Conservation (phyloP, 2,113 vertebrate species). For the Rhea americana region DNA sequence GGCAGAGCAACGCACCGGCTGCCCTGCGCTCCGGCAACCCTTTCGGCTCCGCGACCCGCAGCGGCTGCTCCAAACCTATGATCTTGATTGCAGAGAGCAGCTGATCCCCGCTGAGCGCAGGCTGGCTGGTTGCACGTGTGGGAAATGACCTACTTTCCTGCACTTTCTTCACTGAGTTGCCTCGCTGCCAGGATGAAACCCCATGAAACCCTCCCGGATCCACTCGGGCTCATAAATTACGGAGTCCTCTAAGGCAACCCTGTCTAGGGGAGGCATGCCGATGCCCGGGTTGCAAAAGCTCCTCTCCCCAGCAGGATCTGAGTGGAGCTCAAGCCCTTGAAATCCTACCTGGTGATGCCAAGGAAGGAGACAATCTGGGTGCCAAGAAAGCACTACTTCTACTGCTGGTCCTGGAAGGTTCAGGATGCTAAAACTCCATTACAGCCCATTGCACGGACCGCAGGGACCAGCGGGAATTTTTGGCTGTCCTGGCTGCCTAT, state of each 20-base stretch:
- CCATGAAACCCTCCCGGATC: neutral
- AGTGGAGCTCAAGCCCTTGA: neutral
- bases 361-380: neutral
- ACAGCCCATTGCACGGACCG: neutral
- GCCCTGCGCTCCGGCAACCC: rapidly evolving
- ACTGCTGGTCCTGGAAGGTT: neutral
- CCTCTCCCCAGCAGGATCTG: neutral
- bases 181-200: neutral
- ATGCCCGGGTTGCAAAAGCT: rapidly evolving
- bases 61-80: neutral
- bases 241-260: neutral
- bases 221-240: rapidly evolving
- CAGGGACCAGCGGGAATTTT: neutral
- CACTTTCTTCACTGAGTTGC: neutral
- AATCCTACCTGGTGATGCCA: neutral
- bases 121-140: neutral
- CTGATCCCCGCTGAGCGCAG: neutral
- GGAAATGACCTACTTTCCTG: constrained; percentile 47
- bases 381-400: neutral
- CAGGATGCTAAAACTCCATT: neutral
- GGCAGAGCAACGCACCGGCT: rapidly evolving
- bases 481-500: neutral
- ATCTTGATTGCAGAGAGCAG: neutral
- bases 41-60: rapidly evolving
- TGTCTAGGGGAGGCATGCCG: rapidly evolving